Conservation (phyloP, 2,888 invertebrate genomes). For the Heliconius aoede region DNA sequence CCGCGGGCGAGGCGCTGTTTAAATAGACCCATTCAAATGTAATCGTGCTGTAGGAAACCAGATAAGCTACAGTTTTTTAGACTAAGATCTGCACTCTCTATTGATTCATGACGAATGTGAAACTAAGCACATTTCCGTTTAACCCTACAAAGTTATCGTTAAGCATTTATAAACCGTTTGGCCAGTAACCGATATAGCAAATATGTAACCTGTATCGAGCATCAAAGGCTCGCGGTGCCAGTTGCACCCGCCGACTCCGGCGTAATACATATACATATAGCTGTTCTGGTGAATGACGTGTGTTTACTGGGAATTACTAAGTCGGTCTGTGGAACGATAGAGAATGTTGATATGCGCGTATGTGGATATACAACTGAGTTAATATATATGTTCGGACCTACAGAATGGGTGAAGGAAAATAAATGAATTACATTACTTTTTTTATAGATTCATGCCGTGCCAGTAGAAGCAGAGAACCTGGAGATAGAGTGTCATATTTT, state of each 20-base stretch:
- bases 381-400: too few relatives aligned
- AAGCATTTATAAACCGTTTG: constrained; percentile 34
- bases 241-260: background rate
- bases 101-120: too few relatives aligned
- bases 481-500: too few relatives aligned
- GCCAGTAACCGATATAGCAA: constrained; percentile 26
- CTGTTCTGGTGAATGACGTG: constrained; percentile 15
- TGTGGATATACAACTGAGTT: background rate
- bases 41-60: constrained; percentile 1
- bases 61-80: background rate
- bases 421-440: too few relatives aligned
- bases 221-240: background rate
- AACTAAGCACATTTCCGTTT: too few relatives aligned
- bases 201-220: constrained; percentile 10
- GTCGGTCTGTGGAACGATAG: background rate
- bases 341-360: background rate
- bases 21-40: constrained; percentile 26
- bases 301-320: constrained; percentile 17
- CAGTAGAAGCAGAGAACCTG: too few relatives aligned
- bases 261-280: constrained; percentile 20
- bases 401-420: too few relatives aligned
- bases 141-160: background rate
- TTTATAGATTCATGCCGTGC: too few relatives aligned
- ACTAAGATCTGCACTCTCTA: background rate
- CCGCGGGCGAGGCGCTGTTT: constrained; percentile 15